Percentiles rank a stretch among this genome's conserved stretches.
These are phyloP conservation scores for Mycalesis mineus DNA, from an alignment of 2,888 invertebrate species.

Conservation along the genomic window DNA sequence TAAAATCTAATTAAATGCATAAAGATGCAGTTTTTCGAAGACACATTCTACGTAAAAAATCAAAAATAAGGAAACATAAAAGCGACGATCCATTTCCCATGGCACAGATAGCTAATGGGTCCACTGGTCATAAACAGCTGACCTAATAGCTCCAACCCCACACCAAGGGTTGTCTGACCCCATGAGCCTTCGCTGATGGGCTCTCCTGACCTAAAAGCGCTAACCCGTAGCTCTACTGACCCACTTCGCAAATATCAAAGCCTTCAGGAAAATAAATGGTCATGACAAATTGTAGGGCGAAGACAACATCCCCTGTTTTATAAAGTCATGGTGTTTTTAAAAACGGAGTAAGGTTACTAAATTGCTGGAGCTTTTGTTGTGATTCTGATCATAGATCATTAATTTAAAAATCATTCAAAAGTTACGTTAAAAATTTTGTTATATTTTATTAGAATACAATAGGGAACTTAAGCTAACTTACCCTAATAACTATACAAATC, in stretches of 20 bases:
- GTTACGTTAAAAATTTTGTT: too few species aligned
- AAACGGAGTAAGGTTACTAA: too few species aligned
- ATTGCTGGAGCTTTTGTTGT: too few species aligned
- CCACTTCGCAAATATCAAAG: conserved; percentile 54
- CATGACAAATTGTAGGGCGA: conserved; percentile 27
- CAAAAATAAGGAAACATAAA: neutral
- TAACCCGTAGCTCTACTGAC: conserved; percentile 36
- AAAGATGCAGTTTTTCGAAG: too few species aligned
- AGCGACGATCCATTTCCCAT: conserved; percentile 15
- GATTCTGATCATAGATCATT: too few species aligned
- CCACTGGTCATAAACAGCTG: conserved; percentile 54
- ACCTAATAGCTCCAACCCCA: conserved; percentile 48
- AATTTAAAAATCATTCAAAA: too few species aligned
- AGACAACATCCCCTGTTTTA: neutral
- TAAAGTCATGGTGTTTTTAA: neutral
- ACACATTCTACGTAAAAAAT: too few species aligned
- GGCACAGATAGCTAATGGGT: conserved; percentile 32
- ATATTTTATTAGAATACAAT: too few species aligned
- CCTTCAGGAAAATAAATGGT: conserved; percentile 33
- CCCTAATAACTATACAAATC: too few species aligned
- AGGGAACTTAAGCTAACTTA: too few species aligned
- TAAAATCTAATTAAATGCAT: too few species aligned
- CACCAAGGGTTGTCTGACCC: conserved; percentile 46
- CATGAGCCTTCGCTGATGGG: conserved; percentile 36
- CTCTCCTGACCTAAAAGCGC: conserved; percentile 2